Evolutionary conservation across 2,888 invertebrate genomes (phyloP).

Genomic region (Sinhomidia bicolor): DNA sequence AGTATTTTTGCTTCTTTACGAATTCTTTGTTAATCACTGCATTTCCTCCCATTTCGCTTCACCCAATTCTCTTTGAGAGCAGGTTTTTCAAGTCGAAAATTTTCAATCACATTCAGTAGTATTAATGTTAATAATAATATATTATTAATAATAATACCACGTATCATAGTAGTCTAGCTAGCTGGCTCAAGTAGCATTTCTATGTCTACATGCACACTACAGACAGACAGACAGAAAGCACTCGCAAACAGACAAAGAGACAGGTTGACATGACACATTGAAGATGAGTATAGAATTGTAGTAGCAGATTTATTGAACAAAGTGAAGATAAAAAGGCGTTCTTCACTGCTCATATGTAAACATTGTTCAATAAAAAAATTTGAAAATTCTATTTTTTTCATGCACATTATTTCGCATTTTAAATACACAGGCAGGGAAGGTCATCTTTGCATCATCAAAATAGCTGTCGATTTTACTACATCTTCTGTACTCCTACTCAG

Average conservation of each 20-base stretch:
- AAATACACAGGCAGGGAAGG: not conserved
- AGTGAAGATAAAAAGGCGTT: not conserved
- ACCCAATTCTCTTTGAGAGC: conserved; percentile 57
- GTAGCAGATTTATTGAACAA: conserved; percentile 19
- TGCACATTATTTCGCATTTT: not conserved
- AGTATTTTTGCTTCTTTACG: not conserved
- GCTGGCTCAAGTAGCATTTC: not conserved
- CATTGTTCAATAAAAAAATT: not conserved
- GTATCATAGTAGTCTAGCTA: not conserved
- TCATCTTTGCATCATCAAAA: not conserved
- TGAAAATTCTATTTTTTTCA: not conserved
- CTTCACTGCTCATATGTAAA: not conserved
- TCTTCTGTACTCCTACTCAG: not conserved
- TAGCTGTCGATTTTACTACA: not conserved
- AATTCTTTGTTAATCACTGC: conserved; percentile 21
- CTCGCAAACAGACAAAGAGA: conserved; percentile 14
- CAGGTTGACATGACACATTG: conserved; percentile 41
- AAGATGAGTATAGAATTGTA: conserved; percentile 35
- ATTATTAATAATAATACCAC: no score
- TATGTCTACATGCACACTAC: no score
- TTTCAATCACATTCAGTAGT: conserved; percentile 61
- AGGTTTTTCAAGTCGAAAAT: conserved; percentile 68
- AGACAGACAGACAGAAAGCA: not conserved
- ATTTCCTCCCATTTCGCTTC: conserved; percentile 33
- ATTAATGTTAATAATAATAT: conserved; percentile 36